Base-by-base conservation (phyloP, 2,113 vertebrate species). In the Dolichallabes microphthalmus region DNA sequence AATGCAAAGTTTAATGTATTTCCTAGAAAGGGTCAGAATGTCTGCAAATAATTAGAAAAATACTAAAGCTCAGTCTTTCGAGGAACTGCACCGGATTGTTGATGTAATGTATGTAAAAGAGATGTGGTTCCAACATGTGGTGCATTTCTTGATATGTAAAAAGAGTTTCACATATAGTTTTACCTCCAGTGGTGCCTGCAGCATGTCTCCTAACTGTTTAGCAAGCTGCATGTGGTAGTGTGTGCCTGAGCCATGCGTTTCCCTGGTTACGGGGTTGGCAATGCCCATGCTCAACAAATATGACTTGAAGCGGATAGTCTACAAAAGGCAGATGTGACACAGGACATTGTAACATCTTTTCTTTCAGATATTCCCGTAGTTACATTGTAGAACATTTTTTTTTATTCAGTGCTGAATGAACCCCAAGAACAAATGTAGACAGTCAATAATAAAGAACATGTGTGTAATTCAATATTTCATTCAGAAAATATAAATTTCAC, bases 251-350 rank as follows among this genome's bases (percentile, higher is more conserved):
- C 98, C 98, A 0, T 96, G 93, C 0, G 97, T 99, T 89, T 98
- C 98, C 77, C 97, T 94, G 2, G 98, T 99, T 15, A 99, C 98
- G 30, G 98, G 98, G 89, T 99, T 95, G 82, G 97, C 97, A 84
- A 99, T 99, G 53, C 98, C 98, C 98, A 99, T 99, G 90, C 98
- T 99, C 89, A 99, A 91, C 19, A 99, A 94, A 88, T 99, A 99
- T 22, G 98, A 99, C 87, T 99, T 99, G 90, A 99, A 99, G 68
- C 95, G 95, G 86, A 99, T 96, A 2, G 98, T 99, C 97, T 99
- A 80, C 78, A 77, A 88, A 86, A 87, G 20, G 32, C 68, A 85
- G n/a, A 87, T 20, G 30, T 57, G 82, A 20, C 25, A 77, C 20
- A 25, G 20, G 13, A 27, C 58, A 84, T 25, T 76, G 52, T 53